phyloP scores from a whole-genome alignment of 2,797 vertebrate species.

The Spinus pinus region DNA sequence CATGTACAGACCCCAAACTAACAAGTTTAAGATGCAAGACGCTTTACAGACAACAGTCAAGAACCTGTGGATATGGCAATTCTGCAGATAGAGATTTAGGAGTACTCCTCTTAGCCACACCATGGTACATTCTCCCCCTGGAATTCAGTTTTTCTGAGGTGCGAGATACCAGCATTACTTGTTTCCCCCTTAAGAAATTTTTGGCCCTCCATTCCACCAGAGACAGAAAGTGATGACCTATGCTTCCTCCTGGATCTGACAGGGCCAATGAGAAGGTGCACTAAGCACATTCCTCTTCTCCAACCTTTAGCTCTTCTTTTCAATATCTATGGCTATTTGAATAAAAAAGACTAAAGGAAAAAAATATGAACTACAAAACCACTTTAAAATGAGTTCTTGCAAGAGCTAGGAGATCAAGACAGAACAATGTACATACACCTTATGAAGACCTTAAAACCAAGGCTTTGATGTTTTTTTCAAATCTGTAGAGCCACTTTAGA shows the following conservation, averaged over 20 bases:
- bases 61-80: neutral
- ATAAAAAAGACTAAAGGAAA: neutral
- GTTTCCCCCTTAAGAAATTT: neutral
- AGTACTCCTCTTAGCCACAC: neutral
- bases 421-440: neutral
- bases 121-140: rapidly evolving
- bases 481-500: neutral
- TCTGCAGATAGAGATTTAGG: neutral
- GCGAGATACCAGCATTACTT: neutral
- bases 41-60: neutral
- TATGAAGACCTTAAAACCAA: neutral
- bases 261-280: neutral
- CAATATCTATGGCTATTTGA: neutral
- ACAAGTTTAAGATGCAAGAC: neutral
- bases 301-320: neutral
- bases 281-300: neutral
- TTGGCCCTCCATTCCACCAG: neutral
- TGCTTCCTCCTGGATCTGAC: neutral
- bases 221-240: neutral
- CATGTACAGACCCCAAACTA: neutral
- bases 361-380: neutral
- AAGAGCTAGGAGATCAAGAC: neutral
- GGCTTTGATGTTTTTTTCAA: neutral
- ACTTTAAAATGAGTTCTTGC: neutral
- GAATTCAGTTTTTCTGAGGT: neutral